Base-by-base conservation (phyloP, 2,113 vertebrate species). In the Pygoscelis adeliae region DNA sequence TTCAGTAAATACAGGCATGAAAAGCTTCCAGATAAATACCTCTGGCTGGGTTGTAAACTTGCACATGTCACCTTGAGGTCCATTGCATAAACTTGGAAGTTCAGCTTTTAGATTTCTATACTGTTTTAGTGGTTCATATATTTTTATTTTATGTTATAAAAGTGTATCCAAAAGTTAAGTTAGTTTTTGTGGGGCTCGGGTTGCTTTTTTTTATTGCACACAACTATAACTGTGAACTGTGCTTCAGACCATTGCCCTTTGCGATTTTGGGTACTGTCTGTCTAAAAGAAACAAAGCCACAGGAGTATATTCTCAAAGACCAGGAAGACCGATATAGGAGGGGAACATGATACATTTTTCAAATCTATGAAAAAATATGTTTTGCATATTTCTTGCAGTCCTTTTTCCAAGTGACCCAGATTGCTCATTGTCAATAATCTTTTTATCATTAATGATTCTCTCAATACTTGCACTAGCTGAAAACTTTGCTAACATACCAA, bases 101-200 rank as follows among this genome's bases (percentile, higher is more conserved):
- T 71, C 62, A 89, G 16, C 13, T 94, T 92, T 89, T 78, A 83
- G 53, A 81, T n/a, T 81, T 78, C 36, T 58, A 15, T 49, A 53
- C 25, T 72, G 13, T 13, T 90, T 89, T 78, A 83, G 74, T 23
- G 46, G 58, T 87, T 92, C 76, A 55, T 95, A 74, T 83, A 74
- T 46, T 96, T 96, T 92, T 89, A 95, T 83, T 88, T 80, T n/a
- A 44, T 71, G 63, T 38, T 83, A 81, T 50, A 87, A 89, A 96
- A 87, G 8, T 30, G 8, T 73, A 81, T n/a, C 38, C 65, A 84
- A 87, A 92, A 83, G 59, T 83, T 90, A 72, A 44, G 47, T 22
- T 47, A 29, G 10, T 19, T 86, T 93, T 85, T 76, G 32, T 61
- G 22, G 22, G 9, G 7, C 50, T 81, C 42, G 49, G 15, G 1